phyloP scores from a whole-genome alignment of 1,140 invertebrate genomes.

The Penaeus vannamei region DNA sequence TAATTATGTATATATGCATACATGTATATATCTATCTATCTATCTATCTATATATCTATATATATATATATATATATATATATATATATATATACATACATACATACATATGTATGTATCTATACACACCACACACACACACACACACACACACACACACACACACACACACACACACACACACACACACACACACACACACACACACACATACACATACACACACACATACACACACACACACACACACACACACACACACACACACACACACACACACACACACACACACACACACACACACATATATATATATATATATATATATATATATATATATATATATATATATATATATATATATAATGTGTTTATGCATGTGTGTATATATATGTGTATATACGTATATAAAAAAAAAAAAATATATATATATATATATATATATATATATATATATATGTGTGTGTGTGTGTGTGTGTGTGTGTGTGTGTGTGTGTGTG shows the following conservation, averaged over 20 bases:
- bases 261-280: neutral
- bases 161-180: neutral
- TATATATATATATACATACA: too few species aligned
- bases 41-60: too few species aligned
- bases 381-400: neutral
- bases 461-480: neutral
- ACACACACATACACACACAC: neutral
- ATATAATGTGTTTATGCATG: too few species aligned
- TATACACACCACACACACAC: too few species aligned
- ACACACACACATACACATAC: neutral
- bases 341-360: neutral
- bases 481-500: neutral
- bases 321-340: slow-evolving; percentile 20
- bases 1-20: too few species aligned
- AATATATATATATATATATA: slow-evolving; percentile 16
- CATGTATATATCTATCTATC: neutral
- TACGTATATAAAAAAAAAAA: neutral
- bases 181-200: neutral
- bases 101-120: too few species aligned
- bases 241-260: neutral
- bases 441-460: slow-evolving; percentile 14
- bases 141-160: neutral
- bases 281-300: neutral
- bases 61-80: too few species aligned
- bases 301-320: slow-evolving; percentile 23